Base-by-base conservation (phyloP, 1,140 invertebrate genomes). In the Tetramorium alpestre region DNA sequence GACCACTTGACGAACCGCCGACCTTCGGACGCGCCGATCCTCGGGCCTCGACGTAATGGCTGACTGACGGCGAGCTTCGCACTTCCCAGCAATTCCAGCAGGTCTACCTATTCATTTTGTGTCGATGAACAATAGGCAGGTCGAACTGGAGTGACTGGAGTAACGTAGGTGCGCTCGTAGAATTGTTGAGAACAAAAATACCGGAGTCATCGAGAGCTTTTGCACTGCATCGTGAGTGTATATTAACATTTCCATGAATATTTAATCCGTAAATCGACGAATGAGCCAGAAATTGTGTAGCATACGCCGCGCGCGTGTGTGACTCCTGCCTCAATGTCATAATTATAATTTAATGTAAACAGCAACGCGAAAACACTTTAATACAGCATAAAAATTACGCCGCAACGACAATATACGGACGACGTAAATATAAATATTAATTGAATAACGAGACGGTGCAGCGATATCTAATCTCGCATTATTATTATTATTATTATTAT, bases 181-280 rank as follows among this genome's bases (percentile, higher is more conserved):
- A n/a, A 49, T n/a, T 67, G 13, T 60, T 11, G 38, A 11, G 16
- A n/a, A 22, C 11, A 47, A 28, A 60, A 56, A 47, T 47, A 41
- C 3, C 18, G 38, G 18, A n/a, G 41, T 25, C 22, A 33, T 67
- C 33, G 3, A 51, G 16, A 69, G 49, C 33, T 81, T n/a, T 78
- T 22, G 3, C 62, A 25, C 41, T 41, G 28, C 13, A 25, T 80
- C 7, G 22, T 80, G 25, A 67, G 38, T 2, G n/a, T 69, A 41
- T 67, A 62, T 64, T 77, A 69, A 69, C 22, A 54, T 84, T 75
- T 84, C 11, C 67, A 38, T 49, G 41, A 75, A 84, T 73, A 75
- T 60, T 41, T 60, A 33, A 60, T 47, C 2, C 13, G 11, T 49
- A 49, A 84, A 75, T 75, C 25, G 25, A 16, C 41, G 13, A 75